Evolutionary conservation across 2,797 vertebrate species (phyloP), one percentile per base, ranked within the genome.

Genomic region (Spinus pinus): DNA sequence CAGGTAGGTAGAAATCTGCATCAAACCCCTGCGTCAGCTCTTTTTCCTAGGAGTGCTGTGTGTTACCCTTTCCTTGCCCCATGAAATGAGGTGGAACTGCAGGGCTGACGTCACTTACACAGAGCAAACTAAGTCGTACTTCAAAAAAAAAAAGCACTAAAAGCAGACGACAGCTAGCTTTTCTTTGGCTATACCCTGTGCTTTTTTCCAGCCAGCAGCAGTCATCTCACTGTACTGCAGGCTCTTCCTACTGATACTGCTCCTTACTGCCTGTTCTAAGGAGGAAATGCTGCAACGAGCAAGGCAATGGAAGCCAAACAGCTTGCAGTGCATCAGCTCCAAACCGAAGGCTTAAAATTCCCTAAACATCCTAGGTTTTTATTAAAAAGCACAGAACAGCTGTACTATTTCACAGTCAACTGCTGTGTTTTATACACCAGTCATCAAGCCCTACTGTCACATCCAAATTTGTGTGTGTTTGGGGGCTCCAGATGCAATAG

Each of bases 1-100:
- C 78, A 86, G 75, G 88, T 87, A 83, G 83, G 93, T 30, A 88
- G 90, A 86, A 93, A 83, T 81, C 70, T 77, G 61, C 86, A 77
- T 47, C 71, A 75, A 78, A 79, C 4, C 70, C 33, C 80, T 66
- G 87, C 1, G 17, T 85, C 95, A 95, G 93, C 84, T 86, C 37
- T 72, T 96, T 81, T 69, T 50, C 31, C 24, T 49, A 3, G 2
- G 16, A 81, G 10, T 6, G 44, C 37, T 28, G 27, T 4, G 37
- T 5, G 14, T 42, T 81, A 70, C 86, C 50, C 87, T 95, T 64
- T 14, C 62, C 73, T 58, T 84, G 81, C 80, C 73, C 86, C 62
- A 7, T 35, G 62, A 28, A 18, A 7, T 30, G 56, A 70, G 54
- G 41, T 57, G 81, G 70, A 92, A 33, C 88, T 47, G 30, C 83